A percentile compares a stretch with the other conserved stretches of the same genome.
Evolutionary conservation across 2,888 invertebrate species (phyloP).

Genomic region (Synanthedon vespiformis): DNA sequence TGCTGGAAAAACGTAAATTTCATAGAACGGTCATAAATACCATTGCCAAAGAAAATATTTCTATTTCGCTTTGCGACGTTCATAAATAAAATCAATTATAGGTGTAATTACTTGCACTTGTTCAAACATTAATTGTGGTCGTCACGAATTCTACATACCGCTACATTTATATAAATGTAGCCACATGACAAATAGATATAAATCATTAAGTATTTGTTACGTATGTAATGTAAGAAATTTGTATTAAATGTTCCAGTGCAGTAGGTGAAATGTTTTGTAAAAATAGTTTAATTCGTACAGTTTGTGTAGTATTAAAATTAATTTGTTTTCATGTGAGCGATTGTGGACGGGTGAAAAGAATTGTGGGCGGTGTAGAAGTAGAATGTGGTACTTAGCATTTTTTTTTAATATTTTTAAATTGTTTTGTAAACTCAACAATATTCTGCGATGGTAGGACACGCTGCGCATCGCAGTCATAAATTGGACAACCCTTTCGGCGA

Average conservation of each 20-base stretch:
- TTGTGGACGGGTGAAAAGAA: conserved; percentile 42
- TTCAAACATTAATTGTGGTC: conserved; percentile 1
- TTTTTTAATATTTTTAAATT: too few relatives aligned
- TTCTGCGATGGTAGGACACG: too few relatives aligned
- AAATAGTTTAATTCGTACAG: neutral
- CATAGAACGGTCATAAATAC: too few relatives aligned
- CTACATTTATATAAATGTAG: neutral
- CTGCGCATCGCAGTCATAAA: too few relatives aligned
- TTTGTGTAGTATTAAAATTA: conserved; percentile 3
- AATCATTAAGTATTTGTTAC: neutral
- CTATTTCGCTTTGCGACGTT: too few relatives aligned
- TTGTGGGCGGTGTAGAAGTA: conserved; percentile 39
- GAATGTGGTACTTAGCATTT: conserved; percentile 35
- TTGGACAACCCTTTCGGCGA: too few relatives aligned
- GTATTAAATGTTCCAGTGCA: too few relatives aligned
- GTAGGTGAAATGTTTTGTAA: neutral
- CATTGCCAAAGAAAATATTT: too few relatives aligned
- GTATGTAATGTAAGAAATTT: neutral
- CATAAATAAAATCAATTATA: neutral
- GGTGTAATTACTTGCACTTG: conserved; percentile 1
- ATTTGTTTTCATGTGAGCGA: conserved; percentile 14
- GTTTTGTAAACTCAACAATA: too few relatives aligned
- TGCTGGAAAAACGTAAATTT: too few relatives aligned
- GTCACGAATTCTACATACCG: neutral
- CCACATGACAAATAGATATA: neutral